A percentile compares a stretch with the other conserved stretches of the same genome.
phyloP scores from a whole-genome alignment of 2,797 vertebrate species.

The Hoplostethus atlanticus region DNA sequence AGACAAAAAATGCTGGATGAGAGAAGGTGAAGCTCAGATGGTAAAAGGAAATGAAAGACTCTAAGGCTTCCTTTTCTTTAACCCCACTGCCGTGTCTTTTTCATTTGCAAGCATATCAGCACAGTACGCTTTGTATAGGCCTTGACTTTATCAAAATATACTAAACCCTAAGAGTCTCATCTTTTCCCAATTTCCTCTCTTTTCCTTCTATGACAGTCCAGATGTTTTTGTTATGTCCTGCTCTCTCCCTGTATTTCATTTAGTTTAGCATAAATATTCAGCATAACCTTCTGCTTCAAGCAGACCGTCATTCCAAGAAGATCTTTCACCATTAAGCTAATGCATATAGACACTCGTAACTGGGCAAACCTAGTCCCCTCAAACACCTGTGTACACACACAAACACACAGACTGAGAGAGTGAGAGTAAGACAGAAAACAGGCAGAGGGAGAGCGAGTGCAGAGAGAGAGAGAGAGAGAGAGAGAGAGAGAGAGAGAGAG shows the following conservation, averaged over 20 bases:
- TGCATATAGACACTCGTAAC: constrained; percentile 70
- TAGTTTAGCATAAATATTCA: constrained; percentile 70
- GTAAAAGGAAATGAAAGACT: constrained; percentile 71
- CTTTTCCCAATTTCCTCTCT: constrained; percentile 68
- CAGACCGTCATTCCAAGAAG: constrained; percentile 45
- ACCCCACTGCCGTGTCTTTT: constrained; percentile 37
- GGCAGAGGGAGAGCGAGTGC: not conserved
- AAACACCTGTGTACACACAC: constrained; percentile 47
- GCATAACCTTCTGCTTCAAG: constrained; percentile 45
- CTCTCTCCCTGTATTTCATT: constrained; percentile 43
- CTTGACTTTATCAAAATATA: constrained; percentile 51
- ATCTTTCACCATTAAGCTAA: constrained; percentile 74
- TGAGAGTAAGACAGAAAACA: not conserved
- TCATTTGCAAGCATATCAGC: constrained; percentile 26
- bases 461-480: not conserved
- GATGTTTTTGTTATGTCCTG: constrained; percentile 60
- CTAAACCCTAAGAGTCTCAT: constrained; percentile 58
- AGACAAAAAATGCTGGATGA: not conserved
- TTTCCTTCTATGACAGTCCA: constrained; percentile 56
- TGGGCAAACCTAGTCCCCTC: constrained; percentile 45
- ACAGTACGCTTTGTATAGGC: constrained; percentile 31
- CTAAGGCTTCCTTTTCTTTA: constrained; percentile 39
- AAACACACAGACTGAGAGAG: constrained; percentile 3
- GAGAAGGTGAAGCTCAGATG: constrained; percentile 11
- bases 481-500: not conserved